Evolutionary conservation across 2,797 vertebrate species (phyloP).

Genomic region (Chiloscyllium punctatum): DNA sequence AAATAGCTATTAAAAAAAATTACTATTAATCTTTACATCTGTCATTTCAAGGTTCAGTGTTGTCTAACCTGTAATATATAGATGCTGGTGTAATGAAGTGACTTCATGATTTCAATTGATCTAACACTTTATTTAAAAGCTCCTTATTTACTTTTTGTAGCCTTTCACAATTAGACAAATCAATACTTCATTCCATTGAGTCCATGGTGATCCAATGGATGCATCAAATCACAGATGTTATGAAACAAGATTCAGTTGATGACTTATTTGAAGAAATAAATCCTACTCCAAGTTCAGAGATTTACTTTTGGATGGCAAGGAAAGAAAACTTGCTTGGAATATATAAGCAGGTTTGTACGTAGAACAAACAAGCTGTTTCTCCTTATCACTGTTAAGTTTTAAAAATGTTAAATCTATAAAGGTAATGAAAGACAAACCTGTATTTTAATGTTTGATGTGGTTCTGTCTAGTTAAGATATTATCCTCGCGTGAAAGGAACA

Average conservation of each 20-base stretch:
- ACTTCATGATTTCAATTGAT: neutral
- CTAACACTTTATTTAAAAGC: neutral
- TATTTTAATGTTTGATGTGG: neutral
- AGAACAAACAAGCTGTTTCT: neutral
- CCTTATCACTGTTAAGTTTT: neutral
- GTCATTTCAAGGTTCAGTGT: neutral
- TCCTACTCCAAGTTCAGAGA: constrained; percentile 58
- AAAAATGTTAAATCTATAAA: neutral
- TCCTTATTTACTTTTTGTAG: constrained; percentile 35
- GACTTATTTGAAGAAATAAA: constrained; percentile 55
- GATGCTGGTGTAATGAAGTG: neutral
- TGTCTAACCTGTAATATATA: neutral
- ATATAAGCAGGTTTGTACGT: constrained; percentile 56
- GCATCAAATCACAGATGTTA: constrained; percentile 57
- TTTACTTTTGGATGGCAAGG: constrained; percentile 66
- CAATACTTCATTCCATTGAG: constrained; percentile 62
- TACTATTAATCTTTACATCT: neutral
- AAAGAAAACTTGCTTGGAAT: constrained; percentile 63
- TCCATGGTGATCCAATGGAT: constrained; percentile 61
- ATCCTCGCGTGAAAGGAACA: too few species aligned
- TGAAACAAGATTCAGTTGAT: constrained; percentile 59
- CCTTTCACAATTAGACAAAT: constrained; percentile 52
- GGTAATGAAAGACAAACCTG: neutral
- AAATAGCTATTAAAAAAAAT: neutral
- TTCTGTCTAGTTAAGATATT: neutral